Conservation (phyloP, 2,888 invertebrate species). For the Syrphus vitripennis region DNA sequence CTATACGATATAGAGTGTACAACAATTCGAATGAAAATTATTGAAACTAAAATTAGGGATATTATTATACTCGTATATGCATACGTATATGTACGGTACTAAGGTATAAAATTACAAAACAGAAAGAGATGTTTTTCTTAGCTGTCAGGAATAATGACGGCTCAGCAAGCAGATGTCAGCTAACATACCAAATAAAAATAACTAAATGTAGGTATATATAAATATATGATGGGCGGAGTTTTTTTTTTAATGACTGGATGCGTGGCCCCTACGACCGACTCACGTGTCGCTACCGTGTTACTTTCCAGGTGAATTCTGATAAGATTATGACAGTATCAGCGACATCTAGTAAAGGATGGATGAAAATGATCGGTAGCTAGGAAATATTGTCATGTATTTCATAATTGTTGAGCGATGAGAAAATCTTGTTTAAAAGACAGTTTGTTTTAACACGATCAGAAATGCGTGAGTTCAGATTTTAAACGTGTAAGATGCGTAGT, state of each 20-base stretch:
- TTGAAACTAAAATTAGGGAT: slow-evolving; percentile 17
- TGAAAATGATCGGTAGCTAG: neutral
- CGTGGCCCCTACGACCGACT: neutral
- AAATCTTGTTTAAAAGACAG: neutral
- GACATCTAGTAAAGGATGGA: slow-evolving; percentile 36
- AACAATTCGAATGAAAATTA: slow-evolving; percentile 6
- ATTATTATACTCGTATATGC: neutral
- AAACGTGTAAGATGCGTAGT: neutral
- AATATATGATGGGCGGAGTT: slow-evolving; percentile 20
- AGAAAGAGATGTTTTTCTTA: slow-evolving; percentile 14
- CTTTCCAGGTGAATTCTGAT: slow-evolving; percentile 47
- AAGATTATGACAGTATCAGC: slow-evolving; percentile 30
- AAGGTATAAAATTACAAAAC: neutral
- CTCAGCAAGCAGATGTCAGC: slow-evolving; percentile 36
- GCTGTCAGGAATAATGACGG: slow-evolving; percentile 38
- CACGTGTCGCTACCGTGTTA: slow-evolving; percentile 26
- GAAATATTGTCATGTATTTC: neutral
- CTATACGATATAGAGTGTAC: neutral
- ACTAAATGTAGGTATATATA: neutral
- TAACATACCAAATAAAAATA: neutral
- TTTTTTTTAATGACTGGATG: neutral
- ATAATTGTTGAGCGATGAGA: neutral
- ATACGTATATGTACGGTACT: neutral
- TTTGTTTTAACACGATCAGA: neutral
- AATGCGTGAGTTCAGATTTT: neutral